Percentiles rank a stretch among this genome's conserved stretches.
Evolutionary conservation across 2,113 vertebrate species (phyloP).

Genomic region (Anhinga rufa): DNA sequence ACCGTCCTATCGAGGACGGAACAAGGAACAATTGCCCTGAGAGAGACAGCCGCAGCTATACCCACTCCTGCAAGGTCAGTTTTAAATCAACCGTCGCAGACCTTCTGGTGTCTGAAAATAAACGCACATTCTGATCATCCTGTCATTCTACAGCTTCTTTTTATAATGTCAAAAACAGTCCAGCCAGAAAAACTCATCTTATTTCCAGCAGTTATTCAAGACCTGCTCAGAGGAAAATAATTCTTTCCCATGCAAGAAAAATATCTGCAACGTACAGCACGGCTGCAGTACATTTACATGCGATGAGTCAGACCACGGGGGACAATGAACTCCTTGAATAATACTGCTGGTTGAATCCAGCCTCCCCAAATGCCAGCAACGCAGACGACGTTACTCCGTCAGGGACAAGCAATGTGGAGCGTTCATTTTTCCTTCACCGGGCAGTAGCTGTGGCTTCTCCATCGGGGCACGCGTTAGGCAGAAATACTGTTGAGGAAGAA

Average conservation of each 20-base stretch:
- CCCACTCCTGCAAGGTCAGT: slow-evolving; percentile 72
- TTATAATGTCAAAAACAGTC: neutral
- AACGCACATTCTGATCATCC: slow-evolving; percentile 49
- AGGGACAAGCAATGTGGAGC: slow-evolving; percentile 35
- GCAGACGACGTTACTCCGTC: slow-evolving; percentile 54
- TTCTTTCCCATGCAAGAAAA: slow-evolving; percentile 54
- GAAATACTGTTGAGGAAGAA: slow-evolving; percentile 40
- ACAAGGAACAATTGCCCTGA: slow-evolving; percentile 63
- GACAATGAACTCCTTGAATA: slow-evolving; percentile 71
- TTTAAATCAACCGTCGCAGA: slow-evolving; percentile 19
- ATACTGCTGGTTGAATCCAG: slow-evolving; percentile 56
- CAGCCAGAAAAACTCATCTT: slow-evolving; percentile 9
- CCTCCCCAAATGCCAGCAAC: slow-evolving; percentile 21
- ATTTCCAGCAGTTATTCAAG: slow-evolving; percentile 41
- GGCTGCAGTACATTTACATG: slow-evolving; percentile 74
- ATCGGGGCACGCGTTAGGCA: slow-evolving; percentile 41
- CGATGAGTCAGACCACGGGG: slow-evolving; percentile 74
- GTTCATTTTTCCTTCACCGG: slow-evolving; percentile 24
- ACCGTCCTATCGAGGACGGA: slow-evolving; percentile 28
- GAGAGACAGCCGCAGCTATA: slow-evolving; percentile 39
- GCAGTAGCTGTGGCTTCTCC: slow-evolving; percentile 64
- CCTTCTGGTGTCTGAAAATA: slow-evolving; percentile 37
- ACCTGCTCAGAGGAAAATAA: slow-evolving; percentile 42
- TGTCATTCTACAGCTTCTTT: slow-evolving; percentile 44
- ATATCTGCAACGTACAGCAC: slow-evolving; percentile 62